phyloP scores from a whole-genome alignment of 2,888 invertebrate genomes.

The Coenonympha glycerion region DNA sequence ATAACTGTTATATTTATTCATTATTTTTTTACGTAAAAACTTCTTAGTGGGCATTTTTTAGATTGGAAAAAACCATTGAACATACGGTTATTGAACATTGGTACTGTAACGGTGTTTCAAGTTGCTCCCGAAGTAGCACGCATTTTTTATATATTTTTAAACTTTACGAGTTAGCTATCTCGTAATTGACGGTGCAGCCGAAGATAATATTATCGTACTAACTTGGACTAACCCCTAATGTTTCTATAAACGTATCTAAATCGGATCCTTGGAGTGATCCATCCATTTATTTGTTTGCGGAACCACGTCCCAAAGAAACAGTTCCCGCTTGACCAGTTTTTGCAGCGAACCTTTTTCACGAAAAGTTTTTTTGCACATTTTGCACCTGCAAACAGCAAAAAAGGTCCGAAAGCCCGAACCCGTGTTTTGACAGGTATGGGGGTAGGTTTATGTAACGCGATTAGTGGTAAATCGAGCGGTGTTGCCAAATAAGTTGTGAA shows the following conservation, averaged over 20 bases:
- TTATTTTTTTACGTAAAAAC: too few species aligned
- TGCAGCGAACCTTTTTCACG: conserved; percentile 31
- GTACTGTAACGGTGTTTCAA: too few species aligned
- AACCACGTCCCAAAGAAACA: not conserved
- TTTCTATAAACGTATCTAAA: not conserved
- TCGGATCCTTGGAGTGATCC: not conserved
- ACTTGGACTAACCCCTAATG: too few species aligned
- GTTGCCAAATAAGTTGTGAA: conserved; percentile 22
- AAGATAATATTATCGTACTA: too few species aligned
- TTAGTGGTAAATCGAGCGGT: conserved; percentile 28
- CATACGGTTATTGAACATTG: too few species aligned
- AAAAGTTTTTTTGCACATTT: conserved; percentile 43
- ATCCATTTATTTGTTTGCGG: not conserved
- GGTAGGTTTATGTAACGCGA: conserved; percentile 42
- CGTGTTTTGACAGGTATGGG: conserved; percentile 72
- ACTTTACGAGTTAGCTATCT: too few species aligned
- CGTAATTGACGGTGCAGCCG: too few species aligned
- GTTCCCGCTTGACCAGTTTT: conserved; percentile 1
- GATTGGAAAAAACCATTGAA: too few species aligned
- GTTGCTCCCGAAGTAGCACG: too few species aligned
- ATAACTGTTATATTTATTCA: too few species aligned
- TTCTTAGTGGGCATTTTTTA: too few species aligned
- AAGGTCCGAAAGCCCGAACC: conserved; percentile 39
- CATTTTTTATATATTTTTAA: too few species aligned
- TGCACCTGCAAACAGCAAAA: conserved; percentile 61